phyloP scores from a whole-genome alignment of 2,888 invertebrate genomes.

The Tanypteryx hageni region DNA sequence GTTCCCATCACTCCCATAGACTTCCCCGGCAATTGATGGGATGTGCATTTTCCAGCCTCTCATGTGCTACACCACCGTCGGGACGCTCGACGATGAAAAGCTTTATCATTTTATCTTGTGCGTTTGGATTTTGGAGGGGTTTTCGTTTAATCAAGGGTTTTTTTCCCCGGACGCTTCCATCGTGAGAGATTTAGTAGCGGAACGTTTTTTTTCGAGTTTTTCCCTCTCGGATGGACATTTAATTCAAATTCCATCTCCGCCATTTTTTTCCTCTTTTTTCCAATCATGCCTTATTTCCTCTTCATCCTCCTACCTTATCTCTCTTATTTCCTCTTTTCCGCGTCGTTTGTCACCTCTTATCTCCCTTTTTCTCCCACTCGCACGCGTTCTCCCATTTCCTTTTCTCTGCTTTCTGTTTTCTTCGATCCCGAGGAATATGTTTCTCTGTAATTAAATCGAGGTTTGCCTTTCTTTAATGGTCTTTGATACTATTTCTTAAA shows the following conservation, averaged over 20 bases:
- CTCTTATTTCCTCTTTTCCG: not conserved
- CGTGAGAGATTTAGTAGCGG: not conserved
- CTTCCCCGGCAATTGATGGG: slow-evolving; percentile 12
- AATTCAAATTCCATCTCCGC: not conserved
- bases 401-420: not conserved
- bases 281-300: not conserved
- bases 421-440: not conserved
- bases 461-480: not conserved
- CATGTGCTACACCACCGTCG: not conserved
- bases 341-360: not conserved
- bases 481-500: not conserved
- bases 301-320: not conserved
- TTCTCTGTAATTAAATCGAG: not conserved
- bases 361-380: not conserved
- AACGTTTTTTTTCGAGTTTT: not conserved
- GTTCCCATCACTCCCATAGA: not conserved
- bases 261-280: not conserved
- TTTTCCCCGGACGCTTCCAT: not conserved
- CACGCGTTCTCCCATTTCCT: not conserved
- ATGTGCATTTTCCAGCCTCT: slow-evolving; percentile 37
- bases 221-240: too few relatives aligned
- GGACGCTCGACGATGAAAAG: slow-evolving; percentile 22
- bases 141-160: slow-evolving; percentile 37
- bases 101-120: not conserved
- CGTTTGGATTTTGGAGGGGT: not conserved